Percentiles rank a stretch among this genome's conserved stretches.
phyloP scores from a whole-genome alignment of 2,113 vertebrate species.

The Carlito syrichta region DNA sequence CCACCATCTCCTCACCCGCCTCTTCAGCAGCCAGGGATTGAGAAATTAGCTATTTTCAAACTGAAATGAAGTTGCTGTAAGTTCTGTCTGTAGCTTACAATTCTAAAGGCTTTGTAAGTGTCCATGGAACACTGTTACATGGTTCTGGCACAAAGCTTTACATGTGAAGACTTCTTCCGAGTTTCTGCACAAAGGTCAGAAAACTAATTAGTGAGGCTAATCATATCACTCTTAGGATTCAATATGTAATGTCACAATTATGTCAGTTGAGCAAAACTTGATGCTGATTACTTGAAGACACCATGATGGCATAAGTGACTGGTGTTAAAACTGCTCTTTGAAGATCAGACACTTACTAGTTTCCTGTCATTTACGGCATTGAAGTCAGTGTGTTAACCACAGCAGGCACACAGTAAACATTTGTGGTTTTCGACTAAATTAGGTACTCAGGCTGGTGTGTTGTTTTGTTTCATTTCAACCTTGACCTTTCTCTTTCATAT shows the following conservation, averaged over 20 bases:
- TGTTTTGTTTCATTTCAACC: neutral
- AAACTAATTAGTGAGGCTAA: conserved; percentile 28
- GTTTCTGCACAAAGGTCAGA: neutral
- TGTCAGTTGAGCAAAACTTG: conserved; percentile 10
- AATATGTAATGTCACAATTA: neutral
- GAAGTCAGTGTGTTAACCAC: neutral
- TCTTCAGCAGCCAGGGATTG: neutral
- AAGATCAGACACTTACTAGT: neutral
- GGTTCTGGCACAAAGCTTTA: neutral
- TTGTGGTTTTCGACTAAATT: conserved; percentile 7
- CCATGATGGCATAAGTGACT: neutral
- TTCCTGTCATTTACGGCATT: neutral
- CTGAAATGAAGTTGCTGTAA: neutral
- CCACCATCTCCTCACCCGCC: neutral
- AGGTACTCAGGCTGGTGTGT: neutral
- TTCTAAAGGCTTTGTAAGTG: neutral
- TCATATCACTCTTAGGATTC: neutral
- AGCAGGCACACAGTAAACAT: neutral
- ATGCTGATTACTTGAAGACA: neutral
- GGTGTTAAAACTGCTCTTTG: neutral
- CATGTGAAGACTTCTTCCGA: neutral
- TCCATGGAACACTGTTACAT: neutral
- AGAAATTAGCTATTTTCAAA: conserved; percentile 22
- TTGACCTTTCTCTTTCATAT: neutral
- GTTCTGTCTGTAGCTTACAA: neutral